These are phyloP conservation scores for Neoaliturus tenellus DNA, from an alignment of 2,888 invertebrate genomes.

Conservation along the genomic window DNA sequence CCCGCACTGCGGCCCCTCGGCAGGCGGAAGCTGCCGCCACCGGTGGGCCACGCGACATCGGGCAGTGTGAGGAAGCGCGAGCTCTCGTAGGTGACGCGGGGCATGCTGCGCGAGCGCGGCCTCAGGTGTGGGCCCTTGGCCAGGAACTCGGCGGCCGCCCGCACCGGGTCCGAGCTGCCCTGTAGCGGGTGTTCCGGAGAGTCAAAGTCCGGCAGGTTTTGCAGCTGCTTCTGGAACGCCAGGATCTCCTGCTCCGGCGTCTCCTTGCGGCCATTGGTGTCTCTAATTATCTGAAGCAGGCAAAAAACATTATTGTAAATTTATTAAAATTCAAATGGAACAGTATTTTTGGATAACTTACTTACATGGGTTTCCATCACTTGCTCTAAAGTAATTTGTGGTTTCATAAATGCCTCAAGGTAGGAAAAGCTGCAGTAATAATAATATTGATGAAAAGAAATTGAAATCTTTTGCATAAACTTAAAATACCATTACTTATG, in stretches of 20 bases:
- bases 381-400: too few species aligned
- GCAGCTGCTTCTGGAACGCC: constrained; percentile 76
- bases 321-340: too few species aligned
- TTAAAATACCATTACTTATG: too few species aligned
- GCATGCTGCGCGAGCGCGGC: constrained; percentile 73
- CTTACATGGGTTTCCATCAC: too few species aligned
- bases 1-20: constrained; percentile 70
- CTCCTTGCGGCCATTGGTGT: constrained; percentile 66
- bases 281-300: constrained; percentile 57
- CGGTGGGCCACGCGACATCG: constrained; percentile 67
- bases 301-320: not conserved
- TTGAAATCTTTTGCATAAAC: too few species aligned
- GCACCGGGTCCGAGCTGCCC: constrained; percentile 66
- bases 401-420: too few species aligned
- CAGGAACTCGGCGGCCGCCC: constrained; percentile 67
- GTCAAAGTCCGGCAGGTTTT: constrained; percentile 75
- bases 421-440: too few species aligned
- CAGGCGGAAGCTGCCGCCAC: constrained; percentile 66
- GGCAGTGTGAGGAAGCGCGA: constrained; percentile 70
- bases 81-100: constrained; percentile 72
- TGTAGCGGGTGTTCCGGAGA: constrained; percentile 70
- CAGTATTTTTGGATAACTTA: too few species aligned
- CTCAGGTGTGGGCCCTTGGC: constrained; percentile 69
- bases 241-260: constrained; percentile 74
- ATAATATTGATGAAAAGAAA: too few species aligned